Base-by-base conservation (phyloP, 2,888 invertebrate genomes). In the Noctua comes region DNA sequence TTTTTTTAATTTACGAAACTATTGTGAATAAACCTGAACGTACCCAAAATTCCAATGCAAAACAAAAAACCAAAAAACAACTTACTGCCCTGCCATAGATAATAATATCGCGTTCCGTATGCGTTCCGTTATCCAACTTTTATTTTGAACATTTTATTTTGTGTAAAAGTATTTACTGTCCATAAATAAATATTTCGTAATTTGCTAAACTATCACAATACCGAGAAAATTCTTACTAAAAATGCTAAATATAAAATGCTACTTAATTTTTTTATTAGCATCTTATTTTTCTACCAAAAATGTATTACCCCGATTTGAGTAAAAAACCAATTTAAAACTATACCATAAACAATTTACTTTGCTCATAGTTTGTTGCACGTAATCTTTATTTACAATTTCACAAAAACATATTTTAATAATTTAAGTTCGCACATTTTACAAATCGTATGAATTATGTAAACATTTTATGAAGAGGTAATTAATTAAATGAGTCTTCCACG, bases 381-480 rank as follows among this genome's bases (percentile, higher is more conserved):
- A 96, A 95, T 95, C 94, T 95, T 94, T 96, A 95, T 95, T 96
- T 95, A 95, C 94, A 92, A 95, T 94, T 93, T 91, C 89, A 86
- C 88, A 91, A 90, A 90, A 90, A 93, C 91, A 91, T 92, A 91
- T 91, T 93, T 90, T 82, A 86, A 81, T 90, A 88, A 90, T 87
- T 92, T 89, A 87, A 88, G 80, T 87, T 88, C 84, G 75, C 88
- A 89, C 83, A 83, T 88, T 84, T 84, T 88, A 85, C 68, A 88
- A 64, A 90, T 77, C 90, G 86, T 84, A 85, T 88, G 88, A 93
- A 94, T 91, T 92, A 95, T 95, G 95, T 94, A 92, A 95, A 93
- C 86, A 86, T 82, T 89, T 84, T 88, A 81, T 86, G 82, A 77
- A 77, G 85, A 93, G 95, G 95, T 95, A 95, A 93, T 88, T 79